These are phyloP conservation scores for Calidris pygmaea DNA, from an alignment of 2,113 vertebrate species.

Conservation along the genomic window DNA sequence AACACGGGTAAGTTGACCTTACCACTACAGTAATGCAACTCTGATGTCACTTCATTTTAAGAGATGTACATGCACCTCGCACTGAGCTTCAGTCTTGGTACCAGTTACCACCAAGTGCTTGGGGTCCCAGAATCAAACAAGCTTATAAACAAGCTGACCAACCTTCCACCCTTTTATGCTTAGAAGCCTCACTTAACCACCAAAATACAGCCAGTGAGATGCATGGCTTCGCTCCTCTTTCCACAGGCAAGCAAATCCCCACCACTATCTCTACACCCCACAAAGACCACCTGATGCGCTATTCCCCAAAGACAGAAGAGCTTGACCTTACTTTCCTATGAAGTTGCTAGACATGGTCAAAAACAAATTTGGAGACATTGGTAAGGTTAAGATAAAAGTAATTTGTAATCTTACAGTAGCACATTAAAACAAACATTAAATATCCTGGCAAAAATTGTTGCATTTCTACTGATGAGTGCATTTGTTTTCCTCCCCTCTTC, in stretches of 20 bases:
- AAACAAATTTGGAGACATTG: neutral
- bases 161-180: neutral
- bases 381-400: neutral
- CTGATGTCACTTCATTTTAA: neutral
- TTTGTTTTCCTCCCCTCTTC: neutral
- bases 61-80: neutral
- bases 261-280: neutral
- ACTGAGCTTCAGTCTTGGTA: neutral
- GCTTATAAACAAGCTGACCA: neutral
- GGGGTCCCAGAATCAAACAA: neutral
- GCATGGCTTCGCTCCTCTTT: neutral
- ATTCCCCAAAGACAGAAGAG: neutral
- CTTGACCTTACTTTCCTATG: neutral
- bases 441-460: neutral
- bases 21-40: neutral
- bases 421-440: neutral
- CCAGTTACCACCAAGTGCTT: neutral
- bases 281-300: neutral
- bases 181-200: neutral
- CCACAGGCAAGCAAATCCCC: neutral
- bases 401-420: neutral
- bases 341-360: neutral
- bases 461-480: neutral
- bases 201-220: neutral
- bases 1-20: neutral